A percentile compares a stretch with the other conserved stretches of the same genome.
Evolutionary conservation across 2,888 invertebrate genomes (phyloP).

Genomic region (Gymnocheta viridis): DNA sequence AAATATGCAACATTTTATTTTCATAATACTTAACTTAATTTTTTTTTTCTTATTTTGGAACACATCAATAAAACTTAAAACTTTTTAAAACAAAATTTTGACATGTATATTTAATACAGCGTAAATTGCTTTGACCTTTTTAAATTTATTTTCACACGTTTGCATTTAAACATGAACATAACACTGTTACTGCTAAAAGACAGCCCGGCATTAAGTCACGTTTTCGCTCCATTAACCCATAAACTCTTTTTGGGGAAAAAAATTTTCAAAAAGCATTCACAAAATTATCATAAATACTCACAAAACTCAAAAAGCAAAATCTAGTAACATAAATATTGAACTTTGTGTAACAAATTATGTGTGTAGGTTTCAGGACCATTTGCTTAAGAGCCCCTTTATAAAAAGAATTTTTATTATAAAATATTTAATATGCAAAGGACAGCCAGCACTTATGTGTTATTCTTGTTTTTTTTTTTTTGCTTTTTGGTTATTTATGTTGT

Average conservation of each 20-base stretch:
- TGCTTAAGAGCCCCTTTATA: conserved; percentile 33
- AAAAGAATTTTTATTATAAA: conserved; percentile 69
- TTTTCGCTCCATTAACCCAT: conserved; percentile 81
- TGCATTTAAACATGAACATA: not conserved
- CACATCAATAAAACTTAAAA: not conserved
- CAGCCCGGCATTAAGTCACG: conserved; percentile 78
- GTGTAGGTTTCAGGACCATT: conserved; percentile 43
- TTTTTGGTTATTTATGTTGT: not conserved
- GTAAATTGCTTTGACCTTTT: conserved; percentile 79
- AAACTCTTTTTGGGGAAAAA: conserved; percentile 68
- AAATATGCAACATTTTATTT: conserved; percentile 48
- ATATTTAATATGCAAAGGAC: conserved; percentile 77
- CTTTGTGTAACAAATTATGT: conserved; percentile 70
- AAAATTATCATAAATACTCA: conserved; percentile 56
- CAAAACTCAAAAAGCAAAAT: conserved; percentile 1
- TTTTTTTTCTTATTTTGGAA: too few species aligned
- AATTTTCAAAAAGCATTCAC: conserved; percentile 26
- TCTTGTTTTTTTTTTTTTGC: not conserved
- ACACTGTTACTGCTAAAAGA: conserved; percentile 17
- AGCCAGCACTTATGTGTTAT: conserved; percentile 42
- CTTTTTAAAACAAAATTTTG: conserved; percentile 46
- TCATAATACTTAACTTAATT: not conserved
- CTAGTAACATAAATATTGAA: conserved; percentile 77
- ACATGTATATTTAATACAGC: conserved; percentile 77
- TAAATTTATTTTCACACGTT: conserved; percentile 26